Evolutionary conservation across 2,888 invertebrate genomes (phyloP).

Genomic region (Tiphia femorata): DNA sequence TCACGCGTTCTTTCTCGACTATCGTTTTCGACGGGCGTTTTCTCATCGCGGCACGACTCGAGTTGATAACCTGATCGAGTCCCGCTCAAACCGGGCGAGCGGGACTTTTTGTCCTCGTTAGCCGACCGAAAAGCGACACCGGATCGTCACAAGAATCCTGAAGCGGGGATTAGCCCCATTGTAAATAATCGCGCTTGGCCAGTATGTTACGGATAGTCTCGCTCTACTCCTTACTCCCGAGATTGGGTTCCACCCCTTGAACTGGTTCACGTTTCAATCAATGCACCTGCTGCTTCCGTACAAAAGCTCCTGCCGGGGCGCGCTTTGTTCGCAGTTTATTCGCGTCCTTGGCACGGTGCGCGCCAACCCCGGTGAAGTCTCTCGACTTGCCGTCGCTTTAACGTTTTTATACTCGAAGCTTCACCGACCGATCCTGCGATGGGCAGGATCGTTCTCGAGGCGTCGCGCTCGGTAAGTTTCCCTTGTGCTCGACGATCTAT

Average conservation of each 20-base stretch:
- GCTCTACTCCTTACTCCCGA: slow-evolving; percentile 39
- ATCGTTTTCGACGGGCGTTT: no score
- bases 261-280: slow-evolving; percentile 67
- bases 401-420: no score
- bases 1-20: no score
- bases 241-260: slow-evolving; percentile 67
- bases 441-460: no score
- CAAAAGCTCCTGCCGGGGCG: slow-evolving; percentile 43
- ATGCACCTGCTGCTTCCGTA: slow-evolving; percentile 55
- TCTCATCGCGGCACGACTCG: no score
- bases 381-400: background rate
- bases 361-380: slow-evolving; percentile 14
- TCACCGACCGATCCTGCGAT: no score
- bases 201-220: slow-evolving; percentile 32
- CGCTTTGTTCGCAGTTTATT: slow-evolving; percentile 41
- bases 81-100: slow-evolving; percentile 5
- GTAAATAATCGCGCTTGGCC: slow-evolving; percentile 25
- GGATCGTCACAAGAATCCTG: slow-evolving; percentile 21
- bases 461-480: no score
- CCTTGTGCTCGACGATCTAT: no score
- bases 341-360: slow-evolving; percentile 23
- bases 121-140: slow-evolving; percentile 39
- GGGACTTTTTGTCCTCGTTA: slow-evolving; percentile 25
- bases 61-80: slow-evolving; percentile 19
- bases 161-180: slow-evolving; percentile 15